Evolutionary conservation across 2,888 invertebrate species (phyloP).

Genomic region (Arctia plantaginis): DNA sequence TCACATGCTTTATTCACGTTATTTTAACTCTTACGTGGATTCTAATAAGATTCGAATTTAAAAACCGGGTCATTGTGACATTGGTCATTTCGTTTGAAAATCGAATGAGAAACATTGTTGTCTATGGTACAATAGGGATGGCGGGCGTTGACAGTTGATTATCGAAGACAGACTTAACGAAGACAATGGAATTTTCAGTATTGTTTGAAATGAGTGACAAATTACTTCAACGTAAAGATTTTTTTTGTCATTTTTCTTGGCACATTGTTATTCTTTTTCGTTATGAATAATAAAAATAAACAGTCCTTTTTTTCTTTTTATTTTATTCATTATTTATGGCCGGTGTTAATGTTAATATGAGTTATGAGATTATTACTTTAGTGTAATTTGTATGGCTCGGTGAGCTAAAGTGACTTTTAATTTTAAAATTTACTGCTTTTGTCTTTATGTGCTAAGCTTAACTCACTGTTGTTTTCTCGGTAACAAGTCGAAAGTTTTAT

Average conservation of each 20-base stretch:
- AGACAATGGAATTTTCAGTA: slow-evolving; percentile 71
- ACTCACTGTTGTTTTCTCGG: slow-evolving; percentile 52
- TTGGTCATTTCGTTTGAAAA: slow-evolving; percentile 42
- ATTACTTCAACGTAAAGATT: slow-evolving; percentile 62
- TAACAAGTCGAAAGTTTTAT: slow-evolving; percentile 53
- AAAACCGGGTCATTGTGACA: slow-evolving; percentile 19
- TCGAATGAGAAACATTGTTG: slow-evolving; percentile 66
- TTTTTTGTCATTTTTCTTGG: slow-evolving; percentile 61
- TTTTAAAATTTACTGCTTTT: slow-evolving; percentile 79
- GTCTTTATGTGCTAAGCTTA: slow-evolving; percentile 55
- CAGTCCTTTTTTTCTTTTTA: slow-evolving; percentile 52
- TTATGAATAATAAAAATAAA: slow-evolving; percentile 58
- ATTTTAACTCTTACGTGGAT: slow-evolving; percentile 35
- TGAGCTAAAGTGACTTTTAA: slow-evolving; percentile 72
- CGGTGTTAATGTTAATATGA: slow-evolving; percentile 69
- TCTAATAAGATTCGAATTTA: slow-evolving; percentile 52
- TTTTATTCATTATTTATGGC: slow-evolving; percentile 67
- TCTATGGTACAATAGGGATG: slow-evolving; percentile 73
- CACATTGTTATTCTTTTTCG: slow-evolving; percentile 60
- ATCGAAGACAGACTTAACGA: slow-evolving; percentile 66
- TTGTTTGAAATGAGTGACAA: slow-evolving; percentile 76
- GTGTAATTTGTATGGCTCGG: slow-evolving; percentile 68
- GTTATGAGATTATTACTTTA: slow-evolving; percentile 70
- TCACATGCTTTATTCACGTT: slow-evolving; percentile 25
- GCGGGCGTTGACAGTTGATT: slow-evolving; percentile 77